A percentile compares a stretch with the other conserved stretches of the same genome.
Evolutionary conservation across 2,888 invertebrate species (phyloP).

Genomic region (Macroteleia sp.): DNA sequence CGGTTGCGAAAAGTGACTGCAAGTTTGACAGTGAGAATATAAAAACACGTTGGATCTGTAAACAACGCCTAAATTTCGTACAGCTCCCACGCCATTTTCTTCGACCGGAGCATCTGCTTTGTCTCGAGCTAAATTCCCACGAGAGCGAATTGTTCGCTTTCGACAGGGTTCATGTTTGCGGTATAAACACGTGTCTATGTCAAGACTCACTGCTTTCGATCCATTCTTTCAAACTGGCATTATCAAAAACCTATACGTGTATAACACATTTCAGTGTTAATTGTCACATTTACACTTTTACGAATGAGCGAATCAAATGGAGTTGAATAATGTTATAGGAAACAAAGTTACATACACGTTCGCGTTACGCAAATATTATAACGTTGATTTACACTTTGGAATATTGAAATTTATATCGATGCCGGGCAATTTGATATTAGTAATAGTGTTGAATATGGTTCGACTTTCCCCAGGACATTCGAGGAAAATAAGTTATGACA

Average conservation of each 20-base stretch:
- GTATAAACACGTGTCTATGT: constrained; percentile 21
- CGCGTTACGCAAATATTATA: constrained; percentile 1
- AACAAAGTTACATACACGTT: constrained; percentile 8
- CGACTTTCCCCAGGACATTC: no score
- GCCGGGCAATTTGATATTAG: background rate
- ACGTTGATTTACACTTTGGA: constrained; percentile 4
- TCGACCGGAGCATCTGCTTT: constrained; percentile 41
- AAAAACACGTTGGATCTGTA: background rate
- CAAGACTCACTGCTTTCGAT: constrained; percentile 22
- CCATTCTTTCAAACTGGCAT: constrained; percentile 30
- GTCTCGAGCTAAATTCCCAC: constrained; percentile 34
- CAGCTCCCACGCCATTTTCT: constrained; percentile 43
- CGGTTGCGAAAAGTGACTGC: background rate
- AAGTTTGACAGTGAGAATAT: background rate
- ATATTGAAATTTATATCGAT: constrained; percentile 4
- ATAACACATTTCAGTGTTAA: constrained; percentile 16
- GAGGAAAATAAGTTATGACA: no score
- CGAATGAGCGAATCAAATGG: background rate
- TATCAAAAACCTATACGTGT: constrained; percentile 28
- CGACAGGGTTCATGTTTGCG: constrained; percentile 29
- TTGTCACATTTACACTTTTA: constrained; percentile 36
- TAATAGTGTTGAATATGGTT: no score
- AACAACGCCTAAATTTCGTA: constrained; percentile 44
- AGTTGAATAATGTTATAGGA: constrained; percentile 5
- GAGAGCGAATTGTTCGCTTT: constrained; percentile 32